Conservation (phyloP, 1,140 invertebrate species). For the Pseudomyrmex gracilis region DNA sequence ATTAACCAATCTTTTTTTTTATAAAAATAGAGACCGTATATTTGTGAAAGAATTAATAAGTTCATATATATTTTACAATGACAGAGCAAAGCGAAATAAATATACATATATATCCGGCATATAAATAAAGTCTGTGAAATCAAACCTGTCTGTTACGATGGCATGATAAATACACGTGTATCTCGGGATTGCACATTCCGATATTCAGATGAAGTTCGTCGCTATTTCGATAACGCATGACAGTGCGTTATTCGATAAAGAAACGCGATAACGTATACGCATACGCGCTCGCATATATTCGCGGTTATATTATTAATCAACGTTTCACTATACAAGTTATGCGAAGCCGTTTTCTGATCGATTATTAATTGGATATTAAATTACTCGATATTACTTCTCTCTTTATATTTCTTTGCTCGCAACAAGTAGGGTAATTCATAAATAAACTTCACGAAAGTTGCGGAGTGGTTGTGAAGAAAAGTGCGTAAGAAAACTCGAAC, state of each 20-base stretch:
- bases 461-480: constrained; percentile 9
- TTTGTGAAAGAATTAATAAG: neutral
- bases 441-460: constrained; percentile 11
- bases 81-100: neutral
- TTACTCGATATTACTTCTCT: constrained; percentile 17
- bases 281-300: neutral
- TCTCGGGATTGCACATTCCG: constrained; percentile 8
- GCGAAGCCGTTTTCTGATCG: neutral
- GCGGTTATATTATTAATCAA: constrained; percentile 38
- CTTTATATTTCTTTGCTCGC: constrained; percentile 10
- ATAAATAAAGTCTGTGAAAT: constrained; percentile 13
- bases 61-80: neutral
- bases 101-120: neutral
- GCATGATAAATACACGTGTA: neutral
- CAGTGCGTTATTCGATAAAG: constrained; percentile 26
- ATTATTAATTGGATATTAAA: constrained; percentile 54
- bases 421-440: constrained; percentile 30
- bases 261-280: constrained; percentile 11
- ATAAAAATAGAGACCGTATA: neutral
- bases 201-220: constrained; percentile 12
- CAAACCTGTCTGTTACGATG: neutral
- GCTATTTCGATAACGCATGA: constrained; percentile 37
- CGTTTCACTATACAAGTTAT: constrained; percentile 25
- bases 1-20: neutral
- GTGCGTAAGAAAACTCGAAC: neutral